Base-by-base conservation (phyloP, 2,888 invertebrate genomes). In the Hirtodrosophila cameraria region DNA sequence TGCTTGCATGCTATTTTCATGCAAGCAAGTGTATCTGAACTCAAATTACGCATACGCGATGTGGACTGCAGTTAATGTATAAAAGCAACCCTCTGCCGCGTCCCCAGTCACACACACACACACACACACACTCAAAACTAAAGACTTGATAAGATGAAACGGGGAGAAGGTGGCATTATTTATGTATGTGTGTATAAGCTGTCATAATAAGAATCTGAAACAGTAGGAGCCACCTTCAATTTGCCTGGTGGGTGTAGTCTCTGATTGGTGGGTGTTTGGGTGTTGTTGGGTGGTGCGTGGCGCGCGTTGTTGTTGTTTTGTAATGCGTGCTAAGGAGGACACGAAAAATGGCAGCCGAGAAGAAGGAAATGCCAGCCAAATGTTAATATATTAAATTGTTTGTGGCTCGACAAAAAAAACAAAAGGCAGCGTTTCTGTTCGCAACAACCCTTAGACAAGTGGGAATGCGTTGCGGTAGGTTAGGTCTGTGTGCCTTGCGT, bases 391-490 rank as follows among this genome's bases (percentile, higher is more conserved):
- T 71, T 73, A 73, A 71, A 63, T 50, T 71, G 71, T 65, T 65
- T 65, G 43, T 63, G 25, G 48, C 12, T 28, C 12, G n/a, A n/a
- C n/a, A n/a, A n/a, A n/a, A n/a, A 41, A 38, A 46, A 31, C 27
- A 30, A 41, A 23, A 35, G 27, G 15, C 27, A 13, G 28, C 35
- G 33, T 9, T n/a, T n/a, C n/a, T n/a, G 28, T 23, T n/a, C 18
- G 23, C 35, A 57, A 39, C 88, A 84, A 88, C 88, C 87, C 87
- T 82, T 65, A 70, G 71, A 61, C 74, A 87, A 69, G 62, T 52
- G 48, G 62, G 68, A 87, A 80, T 84, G 87, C 88, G 88, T 87
- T 87, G 87, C 74, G 87, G 88, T 84, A 87, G 87, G 88, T 88
- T 87, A 88, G 85, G 70, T 74, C 52, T 41, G 9, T 35, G 16